Conservation (phyloP, 2,888 invertebrate genomes). For the Meteorus cinctellus region DNA sequence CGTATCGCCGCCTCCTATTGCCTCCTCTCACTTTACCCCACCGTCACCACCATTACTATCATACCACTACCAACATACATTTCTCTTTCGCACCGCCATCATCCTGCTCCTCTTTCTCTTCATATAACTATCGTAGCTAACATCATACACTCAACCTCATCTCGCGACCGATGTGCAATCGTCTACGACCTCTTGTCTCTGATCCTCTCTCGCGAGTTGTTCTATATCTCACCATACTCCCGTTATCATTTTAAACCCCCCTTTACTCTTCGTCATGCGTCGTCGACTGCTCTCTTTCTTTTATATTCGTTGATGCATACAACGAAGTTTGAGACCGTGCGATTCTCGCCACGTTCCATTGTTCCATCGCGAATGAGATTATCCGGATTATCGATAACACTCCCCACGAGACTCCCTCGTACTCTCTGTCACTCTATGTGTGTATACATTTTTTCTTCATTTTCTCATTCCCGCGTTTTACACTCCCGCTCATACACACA, state of each 20-base stretch:
- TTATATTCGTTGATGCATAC: conserved; percentile 56
- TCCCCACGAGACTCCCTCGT: conserved; percentile 44
- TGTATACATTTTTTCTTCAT: conserved; percentile 10
- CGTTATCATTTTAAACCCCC: conserved; percentile 22
- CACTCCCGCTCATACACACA: conserved; percentile 19
- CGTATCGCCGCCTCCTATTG: conserved; percentile 62
- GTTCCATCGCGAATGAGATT: conserved; percentile 55
- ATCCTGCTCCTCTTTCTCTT: conserved; percentile 38
- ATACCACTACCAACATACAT: conserved; percentile 35
- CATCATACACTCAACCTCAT: background rate
- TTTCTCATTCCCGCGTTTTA: conserved; percentile 1
- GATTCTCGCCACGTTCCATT: conserved; percentile 49
- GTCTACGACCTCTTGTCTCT: conserved; percentile 25
- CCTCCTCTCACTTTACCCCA: conserved; percentile 40
- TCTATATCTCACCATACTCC: background rate
- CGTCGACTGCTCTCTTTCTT: conserved; percentile 7
- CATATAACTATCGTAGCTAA: conserved; percentile 41
- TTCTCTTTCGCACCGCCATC: conserved; percentile 35
- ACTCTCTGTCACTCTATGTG: conserved; percentile 17
- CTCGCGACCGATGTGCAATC: background rate
- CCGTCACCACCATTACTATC: conserved; percentile 49
- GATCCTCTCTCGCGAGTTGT: conserved; percentile 31
- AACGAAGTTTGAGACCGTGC: conserved; percentile 48
- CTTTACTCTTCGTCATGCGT: conserved; percentile 4
- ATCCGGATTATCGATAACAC: conserved; percentile 56